These are phyloP conservation scores for Pseudobourletiella spinata DNA, from an alignment of 1,140 invertebrate species.

Conservation along the genomic window DNA sequence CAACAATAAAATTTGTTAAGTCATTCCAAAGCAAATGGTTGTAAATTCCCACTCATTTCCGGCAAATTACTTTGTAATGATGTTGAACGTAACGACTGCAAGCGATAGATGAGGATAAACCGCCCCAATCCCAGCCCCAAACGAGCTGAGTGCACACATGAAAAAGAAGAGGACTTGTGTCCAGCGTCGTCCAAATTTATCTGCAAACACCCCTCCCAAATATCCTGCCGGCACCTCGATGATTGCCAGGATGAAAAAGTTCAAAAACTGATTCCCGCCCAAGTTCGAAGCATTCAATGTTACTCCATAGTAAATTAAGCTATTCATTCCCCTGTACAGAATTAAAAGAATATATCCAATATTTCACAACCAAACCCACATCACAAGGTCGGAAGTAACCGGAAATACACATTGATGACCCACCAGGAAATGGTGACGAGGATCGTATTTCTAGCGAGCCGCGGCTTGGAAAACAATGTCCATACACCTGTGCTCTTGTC, in stretches of 20 bases:
- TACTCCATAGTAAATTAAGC: conserved; percentile 51
- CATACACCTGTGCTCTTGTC: conserved; percentile 18
- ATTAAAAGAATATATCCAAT: background rate
- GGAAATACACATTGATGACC: background rate
- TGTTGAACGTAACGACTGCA: background rate
- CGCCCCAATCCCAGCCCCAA: conserved; percentile 7
- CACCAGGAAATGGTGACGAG: conserved; percentile 23
- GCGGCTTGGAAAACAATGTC: conserved; percentile 22
- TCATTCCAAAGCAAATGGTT: too few species aligned
- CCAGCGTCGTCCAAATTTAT: conserved; percentile 25
- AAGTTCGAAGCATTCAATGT: conserved; percentile 53
- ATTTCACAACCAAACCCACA: background rate
- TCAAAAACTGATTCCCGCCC: conserved; percentile 57
- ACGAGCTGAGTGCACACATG: conserved; percentile 4
- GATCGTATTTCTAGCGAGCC: conserved; percentile 19
- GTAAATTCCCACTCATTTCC: too few species aligned
- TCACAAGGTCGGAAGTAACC: background rate
- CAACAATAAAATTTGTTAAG: background rate
- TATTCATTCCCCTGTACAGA: conserved; percentile 47
- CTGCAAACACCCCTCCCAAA: conserved; percentile 18
- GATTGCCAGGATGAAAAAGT: conserved; percentile 54
- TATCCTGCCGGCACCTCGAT: conserved; percentile 50
- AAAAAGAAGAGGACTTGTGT: conserved; percentile 23
- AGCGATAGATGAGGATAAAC: background rate
- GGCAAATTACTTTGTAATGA: conserved; percentile 37